Percentiles rank a stretch among this genome's conserved stretches.
Conservation (phyloP, 2,113 vertebrate genomes). For the Epinephelus fuscoguttatus region DNA sequence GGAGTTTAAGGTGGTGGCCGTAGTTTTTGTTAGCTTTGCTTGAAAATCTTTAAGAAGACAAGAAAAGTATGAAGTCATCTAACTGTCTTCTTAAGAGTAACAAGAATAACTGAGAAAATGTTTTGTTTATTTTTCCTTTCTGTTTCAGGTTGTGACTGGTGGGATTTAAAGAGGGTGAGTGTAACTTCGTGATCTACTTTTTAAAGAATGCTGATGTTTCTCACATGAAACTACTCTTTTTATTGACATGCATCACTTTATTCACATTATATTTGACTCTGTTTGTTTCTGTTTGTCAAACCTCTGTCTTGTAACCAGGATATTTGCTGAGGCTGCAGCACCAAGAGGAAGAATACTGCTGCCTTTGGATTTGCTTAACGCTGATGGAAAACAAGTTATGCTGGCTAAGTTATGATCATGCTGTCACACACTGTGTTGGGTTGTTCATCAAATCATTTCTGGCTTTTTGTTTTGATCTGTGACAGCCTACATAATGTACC, state of each 20-base stretch:
- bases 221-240: too few species aligned
- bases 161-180: rapidly evolving
- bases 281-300: not conserved
- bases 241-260: not conserved
- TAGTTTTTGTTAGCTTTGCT: too few species aligned
- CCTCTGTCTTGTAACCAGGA: not conserved
- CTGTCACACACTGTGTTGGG: not conserved
- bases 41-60: too few species aligned
- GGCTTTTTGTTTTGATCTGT: not conserved
- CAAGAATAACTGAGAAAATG: too few species aligned
- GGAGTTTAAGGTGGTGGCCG: too few species aligned
- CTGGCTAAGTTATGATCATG: too few species aligned
- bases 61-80: too few species aligned
- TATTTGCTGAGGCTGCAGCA: rapidly evolving
- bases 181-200: not conserved
- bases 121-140: too few species aligned
- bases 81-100: too few species aligned
- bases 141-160: constrained; percentile 11
- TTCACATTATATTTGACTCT: not conserved
- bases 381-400: not conserved
- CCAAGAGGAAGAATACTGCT: not conserved
- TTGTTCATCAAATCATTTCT: not conserved
- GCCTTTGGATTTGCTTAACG: not conserved
- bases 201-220: not conserved
- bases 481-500: not conserved